Base-by-base conservation (phyloP, 2,113 vertebrate genomes). In the Pleuronectes platessa region DNA sequence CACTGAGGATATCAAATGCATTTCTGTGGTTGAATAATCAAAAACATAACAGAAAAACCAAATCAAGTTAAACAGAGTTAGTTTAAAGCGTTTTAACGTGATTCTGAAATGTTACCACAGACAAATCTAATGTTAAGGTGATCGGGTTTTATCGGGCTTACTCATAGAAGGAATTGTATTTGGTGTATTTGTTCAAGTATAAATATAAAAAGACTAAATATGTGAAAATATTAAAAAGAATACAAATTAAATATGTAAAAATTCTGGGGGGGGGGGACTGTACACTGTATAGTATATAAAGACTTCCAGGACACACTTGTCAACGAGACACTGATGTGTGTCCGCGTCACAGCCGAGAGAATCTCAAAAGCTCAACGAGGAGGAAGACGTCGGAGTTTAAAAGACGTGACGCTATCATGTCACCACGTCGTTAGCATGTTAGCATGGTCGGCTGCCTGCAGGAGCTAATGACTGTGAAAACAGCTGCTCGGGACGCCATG, bases 401-500 rank as follows among this genome's bases (percentile, higher is more conserved):
- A 9, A 27, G 63, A 59, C 63, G 61, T 26, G 51, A 42, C 11
- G 75, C 66, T 27, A 27, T 66, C 69, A 20, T 31, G 15, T n/a
- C 59, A 76, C 55, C 69, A 26, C 74, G 71, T 81, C 45, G 79
- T 88, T 90, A 90, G 83, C 75, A 71, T 73, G 78, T 89, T 91
- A 91, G 88, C 82, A 84, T 86, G 88, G 56, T 80, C 71, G 77
- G 61, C 76, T 81, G 88, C 81, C 75, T 85, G 82, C 84, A 85
- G 78, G 53, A 55, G 81, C 75, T 87, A 90, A 92, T 92, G 80
- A 88, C 79, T 86, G 78, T 78, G 51, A 90, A 86, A 88, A 74
- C 88, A 90, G 87, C 87, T 88, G 89, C 69, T 45, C 14, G 40
- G 45, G 55, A 78, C 64, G 68, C 21, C 61, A 23, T 54, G 65